A percentile compares a stretch with the other conserved stretches of the same genome.
These are phyloP conservation scores for Tetropium fuscum DNA, from an alignment of 2,888 invertebrate species.

Conservation along the genomic window DNA sequence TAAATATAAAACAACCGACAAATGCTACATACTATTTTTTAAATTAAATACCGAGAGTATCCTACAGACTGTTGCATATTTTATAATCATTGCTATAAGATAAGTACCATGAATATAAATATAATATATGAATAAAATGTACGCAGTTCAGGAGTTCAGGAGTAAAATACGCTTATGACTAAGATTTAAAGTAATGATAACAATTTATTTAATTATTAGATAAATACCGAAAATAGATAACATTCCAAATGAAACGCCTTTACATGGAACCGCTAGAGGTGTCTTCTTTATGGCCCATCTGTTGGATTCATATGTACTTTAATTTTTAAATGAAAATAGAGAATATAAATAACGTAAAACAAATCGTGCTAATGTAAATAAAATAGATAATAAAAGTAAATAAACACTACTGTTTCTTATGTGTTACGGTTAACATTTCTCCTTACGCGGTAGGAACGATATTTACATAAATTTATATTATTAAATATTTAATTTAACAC, in stretches of 20 bases:
- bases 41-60: no score
- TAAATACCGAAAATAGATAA: not conserved
- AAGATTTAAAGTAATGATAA: conserved; percentile 4
- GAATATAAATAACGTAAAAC: not conserved
- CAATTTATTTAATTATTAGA: not conserved
- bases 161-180: conserved; percentile 2
- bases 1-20: no score
- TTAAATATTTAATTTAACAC: conserved; percentile 8
- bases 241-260: no score
- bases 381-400: not conserved
- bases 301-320: not conserved
- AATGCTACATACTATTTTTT: no score
- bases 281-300: not conserved
- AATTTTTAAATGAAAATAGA: not conserved
- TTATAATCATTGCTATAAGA: no score
- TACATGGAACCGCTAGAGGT: not conserved
- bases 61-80: no score
- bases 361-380: not conserved
- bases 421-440: not conserved
- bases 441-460: not conserved
- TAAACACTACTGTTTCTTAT: conserved; percentile 4
- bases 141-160: conserved; percentile 13
- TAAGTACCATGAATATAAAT: no score
- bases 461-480: conserved; percentile 6
- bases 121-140: no score